These are phyloP conservation scores for Cuniculus paca DNA, from an alignment of 2,797 vertebrate genomes.

Conservation along the genomic window DNA sequence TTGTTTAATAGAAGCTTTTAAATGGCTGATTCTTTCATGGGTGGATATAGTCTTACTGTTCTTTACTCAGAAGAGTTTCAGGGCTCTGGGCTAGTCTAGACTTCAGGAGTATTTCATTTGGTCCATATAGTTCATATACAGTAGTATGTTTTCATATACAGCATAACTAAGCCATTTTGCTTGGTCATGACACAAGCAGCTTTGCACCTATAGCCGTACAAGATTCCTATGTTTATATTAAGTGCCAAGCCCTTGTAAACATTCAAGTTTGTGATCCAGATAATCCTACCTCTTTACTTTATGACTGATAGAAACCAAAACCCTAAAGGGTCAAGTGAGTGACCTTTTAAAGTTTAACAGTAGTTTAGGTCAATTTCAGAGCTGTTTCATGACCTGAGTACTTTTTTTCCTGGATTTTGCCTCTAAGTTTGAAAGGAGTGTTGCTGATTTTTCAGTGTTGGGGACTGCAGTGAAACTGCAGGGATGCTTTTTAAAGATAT, in stretches of 20 bases:
- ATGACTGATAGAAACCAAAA: not conserved
- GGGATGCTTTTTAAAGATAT: slow-evolving; percentile 9
- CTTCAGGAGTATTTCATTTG: slow-evolving; percentile 10
- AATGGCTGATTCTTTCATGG: slow-evolving; percentile 57
- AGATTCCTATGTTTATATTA: not conserved
- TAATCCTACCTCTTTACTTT: slow-evolving; percentile 50
- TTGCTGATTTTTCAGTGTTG: slow-evolving; percentile 39
- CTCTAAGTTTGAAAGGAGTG: slow-evolving; percentile 22
- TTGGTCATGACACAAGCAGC: not conserved
- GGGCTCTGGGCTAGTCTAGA: not conserved
- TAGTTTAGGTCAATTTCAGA: slow-evolving; percentile 33
- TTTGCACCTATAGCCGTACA: not conserved
- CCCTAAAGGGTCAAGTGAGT: not conserved
- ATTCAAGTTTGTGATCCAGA: not conserved
- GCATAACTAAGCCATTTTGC: not conserved
- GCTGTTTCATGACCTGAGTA: not conserved
- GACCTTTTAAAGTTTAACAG: not conserved
- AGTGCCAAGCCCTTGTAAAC: not conserved
- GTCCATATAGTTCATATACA: not conserved
- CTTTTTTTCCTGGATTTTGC: slow-evolving; percentile 37
- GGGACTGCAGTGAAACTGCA: not conserved
- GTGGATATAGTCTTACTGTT: not conserved
- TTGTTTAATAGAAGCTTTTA: not conserved
- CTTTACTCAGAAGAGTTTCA: not conserved
- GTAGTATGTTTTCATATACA: slow-evolving; percentile 6